A percentile compares a stretch with the other conserved stretches of the same genome.
phyloP scores from a whole-genome alignment of 2,113 vertebrate genomes.

The Genyomyrus donnyi region DNA sequence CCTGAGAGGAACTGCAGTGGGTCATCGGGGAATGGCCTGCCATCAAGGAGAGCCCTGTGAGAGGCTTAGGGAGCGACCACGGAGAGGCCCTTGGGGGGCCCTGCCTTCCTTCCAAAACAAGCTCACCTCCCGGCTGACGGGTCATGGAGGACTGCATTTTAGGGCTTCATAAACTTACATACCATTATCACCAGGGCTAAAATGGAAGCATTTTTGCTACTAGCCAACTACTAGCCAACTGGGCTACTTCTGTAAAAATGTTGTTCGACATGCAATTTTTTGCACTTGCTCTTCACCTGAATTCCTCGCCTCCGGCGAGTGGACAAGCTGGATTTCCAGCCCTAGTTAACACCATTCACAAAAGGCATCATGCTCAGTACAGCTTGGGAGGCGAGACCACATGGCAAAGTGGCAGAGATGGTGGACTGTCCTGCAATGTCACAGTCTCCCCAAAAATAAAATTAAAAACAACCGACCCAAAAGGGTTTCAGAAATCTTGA shows the following conservation, averaged over 20 bases:
- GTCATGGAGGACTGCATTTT: neutral
- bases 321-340: neutral
- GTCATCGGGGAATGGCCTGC: neutral
- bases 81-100: neutral
- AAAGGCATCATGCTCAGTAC: neutral
- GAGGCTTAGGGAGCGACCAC: neutral
- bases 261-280: neutral
- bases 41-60: neutral
- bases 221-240: neutral
- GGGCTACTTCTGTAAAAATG: neutral
- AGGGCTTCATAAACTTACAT: neutral
- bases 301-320: neutral
- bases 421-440: slow-evolving; percentile 17
- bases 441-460: slow-evolving; percentile 17
- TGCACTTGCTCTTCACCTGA: neutral
- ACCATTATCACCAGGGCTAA: neutral
- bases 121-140: neutral
- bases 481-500: slow-evolving; percentile 28
- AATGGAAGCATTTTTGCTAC: neutral
- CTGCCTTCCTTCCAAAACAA: neutral
- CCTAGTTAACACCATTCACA: neutral
- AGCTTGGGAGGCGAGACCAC: neutral
- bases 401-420: neutral
- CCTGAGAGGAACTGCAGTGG: neutral
- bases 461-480: slow-evolving; percentile 27